These are phyloP conservation scores for Episyrphus balteatus DNA, from an alignment of 1,140 invertebrate species.

Conservation along the genomic window DNA sequence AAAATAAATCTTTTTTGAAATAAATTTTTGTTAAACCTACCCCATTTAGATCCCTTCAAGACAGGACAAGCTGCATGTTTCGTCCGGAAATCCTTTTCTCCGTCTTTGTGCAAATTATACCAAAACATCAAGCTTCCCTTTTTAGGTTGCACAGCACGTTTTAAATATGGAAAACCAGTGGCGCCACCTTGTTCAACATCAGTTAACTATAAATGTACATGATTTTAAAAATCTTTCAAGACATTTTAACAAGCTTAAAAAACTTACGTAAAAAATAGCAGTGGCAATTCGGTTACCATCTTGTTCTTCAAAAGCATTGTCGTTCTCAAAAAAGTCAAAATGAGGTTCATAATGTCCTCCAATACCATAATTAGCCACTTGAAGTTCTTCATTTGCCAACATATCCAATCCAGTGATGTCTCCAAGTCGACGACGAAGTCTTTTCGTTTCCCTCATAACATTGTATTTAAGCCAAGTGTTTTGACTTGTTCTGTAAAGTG, in stretches of 20 bases:
- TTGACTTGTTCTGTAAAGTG: slow-evolving; percentile 90
- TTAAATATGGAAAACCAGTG: slow-evolving; percentile 75
- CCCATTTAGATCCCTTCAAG: slow-evolving; percentile 92
- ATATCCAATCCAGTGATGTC: slow-evolving; percentile 73
- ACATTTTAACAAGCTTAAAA: not conserved
- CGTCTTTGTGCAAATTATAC: slow-evolving; percentile 85
- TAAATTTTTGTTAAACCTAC: slow-evolving; percentile 10
- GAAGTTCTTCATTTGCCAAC: slow-evolving; percentile 79
- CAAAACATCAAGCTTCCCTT: slow-evolving; percentile 88
- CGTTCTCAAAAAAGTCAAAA: slow-evolving; percentile 71
- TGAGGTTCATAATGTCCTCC: slow-evolving; percentile 98
- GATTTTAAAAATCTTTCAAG: not conserved
- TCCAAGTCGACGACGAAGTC: slow-evolving; percentile 56
- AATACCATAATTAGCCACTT: slow-evolving; percentile 96
- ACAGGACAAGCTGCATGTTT: slow-evolving; percentile 96
- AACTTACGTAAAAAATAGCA: slow-evolving; percentile 66
- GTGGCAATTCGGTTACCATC: slow-evolving; percentile 84
- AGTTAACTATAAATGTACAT: slow-evolving; percentile 52
- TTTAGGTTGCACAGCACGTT: slow-evolving; percentile 63
- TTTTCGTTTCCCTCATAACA: slow-evolving; percentile 62
- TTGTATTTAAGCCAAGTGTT: slow-evolving; percentile 83
- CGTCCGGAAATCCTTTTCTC: slow-evolving; percentile 81
- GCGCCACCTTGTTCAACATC: slow-evolving; percentile 83
- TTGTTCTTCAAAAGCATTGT: slow-evolving; percentile 46
- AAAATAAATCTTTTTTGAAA: not conserved